Conservation (phyloP, 30 jellyfish, hydroid and myxozoan genomes). For the Catostylus mosaicus region DNA sequence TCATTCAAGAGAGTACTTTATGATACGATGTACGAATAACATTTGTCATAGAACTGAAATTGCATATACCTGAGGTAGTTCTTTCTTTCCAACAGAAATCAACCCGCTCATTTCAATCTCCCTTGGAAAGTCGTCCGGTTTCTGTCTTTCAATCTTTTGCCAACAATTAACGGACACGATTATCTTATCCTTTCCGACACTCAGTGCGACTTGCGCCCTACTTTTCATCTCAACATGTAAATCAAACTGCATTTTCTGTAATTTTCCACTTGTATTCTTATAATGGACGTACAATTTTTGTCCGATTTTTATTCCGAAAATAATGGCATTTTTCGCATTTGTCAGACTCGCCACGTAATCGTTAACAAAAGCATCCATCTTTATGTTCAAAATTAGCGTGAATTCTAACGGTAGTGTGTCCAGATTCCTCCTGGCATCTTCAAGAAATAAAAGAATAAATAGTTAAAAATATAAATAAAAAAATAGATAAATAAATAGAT, state of each 20-base stretch:
- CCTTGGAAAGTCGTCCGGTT: constrained; percentile 47
- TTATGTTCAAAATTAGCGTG: constrained; percentile 8
- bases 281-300: constrained; percentile 16
- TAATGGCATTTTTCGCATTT: constrained; percentile 16
- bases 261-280: constrained; percentile 24
- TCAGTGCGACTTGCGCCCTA: constrained; percentile 18
- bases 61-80: constrained; percentile 1
- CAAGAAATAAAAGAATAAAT: too few relatives aligned
- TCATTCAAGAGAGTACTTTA: too few relatives aligned
- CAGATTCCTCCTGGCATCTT: background rate
- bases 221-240: background rate
- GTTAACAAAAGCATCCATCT: constrained; percentile 4
- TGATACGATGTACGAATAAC: too few relatives aligned
- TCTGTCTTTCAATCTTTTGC: background rate
- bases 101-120: constrained; percentile 7
- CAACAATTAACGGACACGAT: constrained; percentile 28
- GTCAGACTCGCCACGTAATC: constrained; percentile 25
- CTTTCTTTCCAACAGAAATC: constrained; percentile 32
- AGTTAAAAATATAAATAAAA: too few relatives aligned
- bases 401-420: constrained; percentile 19
- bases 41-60: too few relatives aligned
- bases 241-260: constrained; percentile 21
- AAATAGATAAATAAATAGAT: too few relatives aligned
- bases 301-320: constrained; percentile 29
- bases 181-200: constrained; percentile 10